These are phyloP conservation scores for Pollimyrus isidori DNA, from an alignment of 2,113 vertebrate species.

Conservation along the genomic window DNA sequence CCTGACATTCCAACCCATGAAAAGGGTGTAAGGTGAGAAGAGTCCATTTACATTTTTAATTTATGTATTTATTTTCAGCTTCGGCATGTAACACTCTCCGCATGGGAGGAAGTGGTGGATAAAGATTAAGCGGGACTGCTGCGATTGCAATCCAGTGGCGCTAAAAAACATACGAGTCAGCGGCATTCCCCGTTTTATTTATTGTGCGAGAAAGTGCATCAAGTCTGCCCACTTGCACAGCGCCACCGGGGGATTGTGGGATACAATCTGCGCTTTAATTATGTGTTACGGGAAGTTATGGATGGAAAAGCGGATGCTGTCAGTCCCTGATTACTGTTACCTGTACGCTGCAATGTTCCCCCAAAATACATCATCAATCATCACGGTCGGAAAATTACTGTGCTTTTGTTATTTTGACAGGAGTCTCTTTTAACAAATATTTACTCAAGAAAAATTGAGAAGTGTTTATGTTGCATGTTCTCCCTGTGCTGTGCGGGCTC, in stretches of 20 bases:
- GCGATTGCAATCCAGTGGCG: background rate
- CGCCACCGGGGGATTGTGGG: background rate
- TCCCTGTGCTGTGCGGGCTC: background rate
- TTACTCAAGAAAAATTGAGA: background rate
- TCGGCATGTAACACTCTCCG: background rate
- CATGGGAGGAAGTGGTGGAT: background rate
- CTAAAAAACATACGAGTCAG: background rate
- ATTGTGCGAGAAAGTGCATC: background rate
- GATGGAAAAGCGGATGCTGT: background rate
- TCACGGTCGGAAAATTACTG: background rate
- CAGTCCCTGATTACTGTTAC: background rate
- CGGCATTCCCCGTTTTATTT: conserved; percentile 4
- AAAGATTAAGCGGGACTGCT: conserved; percentile 9
- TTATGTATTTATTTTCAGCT: conserved; percentile 11
- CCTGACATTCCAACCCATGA: background rate
- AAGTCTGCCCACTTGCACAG: background rate
- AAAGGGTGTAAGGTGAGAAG: background rate
- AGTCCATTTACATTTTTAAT: conserved; percentile 4
- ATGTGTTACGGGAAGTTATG: background rate
- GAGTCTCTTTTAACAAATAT: background rate
- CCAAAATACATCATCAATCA: background rate
- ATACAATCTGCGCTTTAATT: background rate
- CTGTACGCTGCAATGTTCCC: background rate
- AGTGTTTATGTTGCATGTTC: background rate
- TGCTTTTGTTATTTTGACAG: background rate